Base-by-base conservation (phyloP, 2,888 invertebrate genomes). In the Conchocele bisecta region DNA sequence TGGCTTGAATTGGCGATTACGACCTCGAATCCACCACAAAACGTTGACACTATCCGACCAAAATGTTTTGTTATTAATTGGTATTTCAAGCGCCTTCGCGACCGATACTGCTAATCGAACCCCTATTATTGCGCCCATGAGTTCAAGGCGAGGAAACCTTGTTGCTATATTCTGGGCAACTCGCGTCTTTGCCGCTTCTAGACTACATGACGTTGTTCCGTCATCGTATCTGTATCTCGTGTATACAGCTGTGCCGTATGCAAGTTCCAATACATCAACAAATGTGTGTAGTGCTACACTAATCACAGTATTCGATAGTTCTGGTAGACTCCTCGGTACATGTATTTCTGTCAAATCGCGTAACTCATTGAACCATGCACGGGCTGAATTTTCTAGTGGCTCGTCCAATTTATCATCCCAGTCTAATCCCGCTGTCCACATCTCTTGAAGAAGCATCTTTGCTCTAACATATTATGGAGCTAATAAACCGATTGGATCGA, bases 1-100 rank as follows among this genome's bases (percentile, higher is more conserved):
- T 22, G 70, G 35, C 42, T 77, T 71, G 63, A 59, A 72, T 5
- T 33, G 17, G 29, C 56, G 17, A 39, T 70, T 75, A 0, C 42
- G 51, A 13, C 61, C 48, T 29, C 54, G 33, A n/a, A 80, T 63
- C 75, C 75, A 80, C 20, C 26, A 67, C 48, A 68, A n/a, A 5
- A 56, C 60, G 42, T 67, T 59, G 33, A 59, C 39, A 17, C 51
- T 67, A 35, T 76, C 71, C 17, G 44, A 46, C 63, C 65, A 65
- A n/a, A 70, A 56, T 2, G 33, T 53, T 48, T 28, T 29, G 28
- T 48, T 48, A 6, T 3, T 15, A n/a, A 48, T 24, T 3, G n/a
- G 11, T 15, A 28, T 3, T 31, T 31, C 48, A 31, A 48, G 48
- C 15, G 46, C 51, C 54, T 33, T 24, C 20, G 56, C 24, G 50